Evolutionary conservation across 2,888 invertebrate species (phyloP), one percentile per base, ranked within the genome.

Genomic region (Agrotis exclamationis): DNA sequence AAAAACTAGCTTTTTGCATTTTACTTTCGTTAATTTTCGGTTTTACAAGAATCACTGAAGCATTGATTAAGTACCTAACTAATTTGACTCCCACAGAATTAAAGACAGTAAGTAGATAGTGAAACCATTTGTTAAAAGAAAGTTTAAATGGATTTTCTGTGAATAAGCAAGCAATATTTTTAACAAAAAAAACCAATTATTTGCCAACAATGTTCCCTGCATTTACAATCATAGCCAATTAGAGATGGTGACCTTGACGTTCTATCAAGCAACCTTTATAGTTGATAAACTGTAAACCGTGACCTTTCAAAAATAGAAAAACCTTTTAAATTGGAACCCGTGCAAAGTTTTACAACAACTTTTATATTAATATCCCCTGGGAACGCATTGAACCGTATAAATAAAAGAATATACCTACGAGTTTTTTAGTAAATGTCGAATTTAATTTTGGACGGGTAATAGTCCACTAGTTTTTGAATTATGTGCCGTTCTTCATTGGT

Each of bases 111-210:
- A 28, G 22, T 44, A 16, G 16, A 53, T 22, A 22, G 54, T 50
- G 24, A 69, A 69, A 50, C 39, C 33, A 59, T 50, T 48, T 20
- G 33, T 51, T 28, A 76, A 7, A 39, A 58, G 18, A 56, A 70
- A 76, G 9, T 53, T 58, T 53, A 63, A 70, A 68, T 47, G 16
- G 47, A 56, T 47, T 62, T 75, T 60, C 44, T 58, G 13, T 39
- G 47, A 45, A 6, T 22, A 48, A 57, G 24, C 39, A n/a, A 14
- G 20, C 48, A 24, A 16, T 22, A 47, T n/a, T 44, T 47, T 57
- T 20, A 48, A 58, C 45, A 44, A 18, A 57, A 70, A 76, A 70
- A n/a, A 70, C 39, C n/a, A 76, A 63, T 74, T 62, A 60, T 18
- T 14, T 28, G 9, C n/a, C n/a, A 47, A 62, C 47, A 57, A 51